A percentile compares a stretch with the other conserved stretches of the same genome.
These are phyloP conservation scores for Rhynchomys soricoides DNA, from an alignment of 2,113 vertebrate genomes.

Conservation along the genomic window DNA sequence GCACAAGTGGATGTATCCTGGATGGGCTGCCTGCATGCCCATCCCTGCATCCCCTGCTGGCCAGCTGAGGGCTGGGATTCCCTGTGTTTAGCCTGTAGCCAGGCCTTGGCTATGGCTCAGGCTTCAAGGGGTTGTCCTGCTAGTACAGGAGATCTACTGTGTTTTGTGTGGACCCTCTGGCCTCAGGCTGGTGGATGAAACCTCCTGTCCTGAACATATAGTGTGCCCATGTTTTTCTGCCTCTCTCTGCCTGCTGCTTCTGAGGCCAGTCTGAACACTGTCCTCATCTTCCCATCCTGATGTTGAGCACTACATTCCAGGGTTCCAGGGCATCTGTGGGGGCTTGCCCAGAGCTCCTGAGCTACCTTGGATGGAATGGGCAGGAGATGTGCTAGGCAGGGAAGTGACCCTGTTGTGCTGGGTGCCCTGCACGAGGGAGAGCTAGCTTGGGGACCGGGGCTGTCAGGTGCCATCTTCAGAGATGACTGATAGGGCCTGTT, in stretches of 20 bases:
- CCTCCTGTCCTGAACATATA: neutral
- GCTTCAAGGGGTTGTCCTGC: neutral
- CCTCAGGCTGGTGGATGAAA: neutral
- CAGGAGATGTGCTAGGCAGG: neutral
- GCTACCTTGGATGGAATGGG: neutral
- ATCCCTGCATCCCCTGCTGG: neutral
- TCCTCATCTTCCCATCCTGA: neutral
- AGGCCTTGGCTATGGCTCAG: neutral
- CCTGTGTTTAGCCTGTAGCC: neutral
- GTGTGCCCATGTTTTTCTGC: neutral
- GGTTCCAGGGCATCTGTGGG: neutral
- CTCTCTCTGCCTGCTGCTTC: conserved; percentile 6
- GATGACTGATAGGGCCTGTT: neutral
- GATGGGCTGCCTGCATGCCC: conserved; percentile 36
- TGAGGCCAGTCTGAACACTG: neutral
- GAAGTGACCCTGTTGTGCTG: neutral
- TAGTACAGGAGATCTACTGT: neutral
- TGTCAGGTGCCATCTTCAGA: no score
- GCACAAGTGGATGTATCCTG: neutral
- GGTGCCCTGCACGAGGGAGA: neutral
- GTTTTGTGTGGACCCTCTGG: neutral
- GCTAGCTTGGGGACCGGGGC: neutral
- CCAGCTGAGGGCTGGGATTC: neutral
- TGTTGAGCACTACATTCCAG: neutral
- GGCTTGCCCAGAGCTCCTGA: neutral